Percentiles rank a stretch among this genome's conserved stretches.
These are phyloP conservation scores for Eumerus sabulonum DNA, from an alignment of 2,888 invertebrate genomes.

Conservation along the genomic window DNA sequence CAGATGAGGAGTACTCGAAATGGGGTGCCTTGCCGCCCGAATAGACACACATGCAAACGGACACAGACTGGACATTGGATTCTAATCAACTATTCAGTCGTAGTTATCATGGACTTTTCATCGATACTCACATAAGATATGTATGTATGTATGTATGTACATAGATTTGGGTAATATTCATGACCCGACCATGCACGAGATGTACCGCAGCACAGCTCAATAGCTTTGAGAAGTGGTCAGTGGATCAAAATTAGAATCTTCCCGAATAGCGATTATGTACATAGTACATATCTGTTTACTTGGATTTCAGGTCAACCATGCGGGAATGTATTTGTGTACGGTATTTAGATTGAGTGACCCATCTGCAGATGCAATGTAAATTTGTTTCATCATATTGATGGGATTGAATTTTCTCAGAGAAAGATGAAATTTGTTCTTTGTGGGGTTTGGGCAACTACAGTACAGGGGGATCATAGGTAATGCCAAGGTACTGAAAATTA, in stretches of 20 bases:
- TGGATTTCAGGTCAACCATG: constrained; percentile 42
- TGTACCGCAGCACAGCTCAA: neutral
- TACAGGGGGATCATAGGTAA: too few relatives aligned
- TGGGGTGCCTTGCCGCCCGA: neutral
- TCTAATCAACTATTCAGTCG: constrained; percentile 55
- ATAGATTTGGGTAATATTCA: constrained; percentile 51
- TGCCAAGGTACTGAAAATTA: too few relatives aligned
- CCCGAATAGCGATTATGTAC: constrained; percentile 33
- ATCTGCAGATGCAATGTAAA: constrained; percentile 63
- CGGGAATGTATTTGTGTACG: constrained; percentile 37
- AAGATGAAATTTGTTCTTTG: too few relatives aligned
- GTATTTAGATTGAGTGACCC: constrained; percentile 47
- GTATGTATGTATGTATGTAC: constrained; percentile 3
- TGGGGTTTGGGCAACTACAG: too few relatives aligned
- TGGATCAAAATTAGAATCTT: constrained; percentile 50
- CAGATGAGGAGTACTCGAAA: neutral
- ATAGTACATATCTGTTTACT: too few relatives aligned
- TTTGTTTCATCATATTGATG: constrained; percentile 53
- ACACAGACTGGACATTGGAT: constrained; percentile 7
- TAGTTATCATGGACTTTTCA: constrained; percentile 33
- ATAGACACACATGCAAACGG: constrained; percentile 4
- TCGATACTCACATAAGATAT: constrained; percentile 39
- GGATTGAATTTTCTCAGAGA: constrained; percentile 26
- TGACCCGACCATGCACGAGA: constrained; percentile 26
- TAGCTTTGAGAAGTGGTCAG: constrained; percentile 31